phyloP scores from a whole-genome alignment of 2,888 invertebrate species.

The Gryllus longicercus region DNA sequence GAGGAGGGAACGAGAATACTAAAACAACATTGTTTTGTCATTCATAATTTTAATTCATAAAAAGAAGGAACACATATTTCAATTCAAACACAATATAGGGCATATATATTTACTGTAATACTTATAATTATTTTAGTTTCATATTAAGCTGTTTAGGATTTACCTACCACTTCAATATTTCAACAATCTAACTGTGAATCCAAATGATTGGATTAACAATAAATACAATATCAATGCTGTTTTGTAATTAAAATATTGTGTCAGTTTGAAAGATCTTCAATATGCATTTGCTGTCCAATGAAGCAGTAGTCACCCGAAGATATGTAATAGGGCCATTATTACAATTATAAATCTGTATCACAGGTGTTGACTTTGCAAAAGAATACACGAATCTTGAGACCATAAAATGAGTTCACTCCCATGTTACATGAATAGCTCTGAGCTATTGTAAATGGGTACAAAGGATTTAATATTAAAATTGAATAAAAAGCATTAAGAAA shows the following conservation, averaged over 20 bases:
- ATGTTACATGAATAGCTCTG: not conserved
- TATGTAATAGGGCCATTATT: constrained; percentile 2
- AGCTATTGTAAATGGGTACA: not conserved
- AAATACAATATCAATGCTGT: constrained; percentile 5
- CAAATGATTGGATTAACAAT: constrained; percentile 4
- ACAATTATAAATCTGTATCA: not conserved
- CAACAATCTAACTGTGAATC: constrained; percentile 20
- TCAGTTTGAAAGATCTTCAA: not conserved
- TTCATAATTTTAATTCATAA: not conserved
- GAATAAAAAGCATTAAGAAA: no score
- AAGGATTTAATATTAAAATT: not conserved
- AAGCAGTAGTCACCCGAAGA: constrained; percentile 5
- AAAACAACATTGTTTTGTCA: not conserved
- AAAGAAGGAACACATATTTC: constrained; percentile 17
- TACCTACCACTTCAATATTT: constrained; percentile 17
- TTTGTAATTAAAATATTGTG: constrained; percentile 17
- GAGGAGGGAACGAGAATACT: no score
- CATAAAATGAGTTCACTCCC: not conserved
- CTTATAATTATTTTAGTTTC: constrained; percentile 11
- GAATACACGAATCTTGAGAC: not conserved
- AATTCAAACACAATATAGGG: constrained; percentile 17
- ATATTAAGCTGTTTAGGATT: constrained; percentile 23
- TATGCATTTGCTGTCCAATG: constrained; percentile 17
- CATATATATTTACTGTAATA: constrained; percentile 7
- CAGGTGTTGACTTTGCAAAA: constrained; percentile 17